A percentile compares a stretch with the other conserved stretches of the same genome.
Evolutionary conservation across 2,888 invertebrate species (phyloP).

Genomic region (Zonitis immaculata): DNA sequence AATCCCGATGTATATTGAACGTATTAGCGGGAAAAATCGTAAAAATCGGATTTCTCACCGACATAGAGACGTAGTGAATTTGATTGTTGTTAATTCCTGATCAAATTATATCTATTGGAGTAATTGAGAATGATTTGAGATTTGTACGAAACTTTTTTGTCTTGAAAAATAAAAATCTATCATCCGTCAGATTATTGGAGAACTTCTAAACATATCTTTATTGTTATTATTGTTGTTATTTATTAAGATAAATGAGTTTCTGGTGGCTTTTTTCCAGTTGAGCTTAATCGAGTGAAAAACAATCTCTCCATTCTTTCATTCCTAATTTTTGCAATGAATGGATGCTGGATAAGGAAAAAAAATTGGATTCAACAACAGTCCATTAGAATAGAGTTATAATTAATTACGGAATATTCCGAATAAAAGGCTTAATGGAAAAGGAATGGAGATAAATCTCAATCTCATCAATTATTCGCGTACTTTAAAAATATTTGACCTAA

Average conservation of each 20-base stretch:
- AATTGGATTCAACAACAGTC: too few species aligned
- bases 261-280: background rate
- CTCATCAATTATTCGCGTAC: too few species aligned
- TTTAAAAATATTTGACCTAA: too few species aligned
- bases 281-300: background rate
- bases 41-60: background rate
- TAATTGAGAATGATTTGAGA: background rate
- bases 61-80: too few species aligned
- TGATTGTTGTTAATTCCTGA: too few species aligned
- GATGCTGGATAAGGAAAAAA: background rate
- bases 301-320: slow-evolving; percentile 12
- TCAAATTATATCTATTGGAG: background rate
- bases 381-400: slow-evolving; percentile 27
- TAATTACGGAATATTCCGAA: too few species aligned
- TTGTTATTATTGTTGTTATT: background rate
- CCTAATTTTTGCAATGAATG: slow-evolving; percentile 8
- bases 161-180: background rate
- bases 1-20: too few species aligned
- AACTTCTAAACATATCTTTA: background rate
- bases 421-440: slow-evolving; percentile 16
- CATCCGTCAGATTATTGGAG: background rate
- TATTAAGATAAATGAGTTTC: background rate
- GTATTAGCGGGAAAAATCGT: too few species aligned
- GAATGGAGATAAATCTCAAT: slow-evolving; percentile 9
- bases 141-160: background rate